Evolutionary conservation across 2,888 invertebrate species (phyloP).

Genomic region (Andrena trimmerana): DNA sequence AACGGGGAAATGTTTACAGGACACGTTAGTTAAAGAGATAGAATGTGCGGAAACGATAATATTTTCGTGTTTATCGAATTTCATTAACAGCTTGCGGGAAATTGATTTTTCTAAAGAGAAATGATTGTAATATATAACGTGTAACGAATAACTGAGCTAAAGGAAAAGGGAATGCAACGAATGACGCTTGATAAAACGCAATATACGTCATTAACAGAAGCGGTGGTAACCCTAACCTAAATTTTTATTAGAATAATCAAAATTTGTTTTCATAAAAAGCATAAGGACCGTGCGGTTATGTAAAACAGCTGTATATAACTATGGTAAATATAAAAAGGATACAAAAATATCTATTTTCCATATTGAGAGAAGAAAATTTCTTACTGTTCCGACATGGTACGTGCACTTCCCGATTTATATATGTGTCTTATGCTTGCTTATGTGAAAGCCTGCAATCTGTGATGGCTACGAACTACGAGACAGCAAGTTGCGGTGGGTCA

Average conservation of each 20-base stretch:
- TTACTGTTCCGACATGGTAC: slow-evolving; percentile 82
- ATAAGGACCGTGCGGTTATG: background rate
- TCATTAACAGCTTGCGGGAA: background rate
- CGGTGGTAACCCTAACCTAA: slow-evolving; percentile 75
- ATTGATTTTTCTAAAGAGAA: background rate
- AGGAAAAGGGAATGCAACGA: background rate
- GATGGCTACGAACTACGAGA: slow-evolving; percentile 8
- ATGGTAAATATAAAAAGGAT: background rate
- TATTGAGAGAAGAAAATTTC: slow-evolving; percentile 59
- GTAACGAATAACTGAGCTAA: background rate
- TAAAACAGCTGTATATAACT: background rate
- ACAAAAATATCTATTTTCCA: background rate
- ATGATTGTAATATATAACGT: background rate
- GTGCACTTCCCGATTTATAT: slow-evolving; percentile 32
- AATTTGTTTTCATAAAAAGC: background rate
- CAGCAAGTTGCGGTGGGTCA: slow-evolving; percentile 25
- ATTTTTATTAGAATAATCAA: background rate
- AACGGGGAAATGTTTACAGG: too few species aligned
- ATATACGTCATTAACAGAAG: slow-evolving; percentile 74
- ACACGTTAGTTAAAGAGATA: background rate
- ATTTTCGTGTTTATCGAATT: background rate
- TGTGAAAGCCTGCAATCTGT: slow-evolving; percentile 45
- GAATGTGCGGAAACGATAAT: slow-evolving; percentile 5
- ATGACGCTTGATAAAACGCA: slow-evolving; percentile 36
- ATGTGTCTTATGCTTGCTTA: background rate